Evolutionary conservation across 2,888 invertebrate species (phyloP).

Genomic region (Drosophila diplacantha): DNA sequence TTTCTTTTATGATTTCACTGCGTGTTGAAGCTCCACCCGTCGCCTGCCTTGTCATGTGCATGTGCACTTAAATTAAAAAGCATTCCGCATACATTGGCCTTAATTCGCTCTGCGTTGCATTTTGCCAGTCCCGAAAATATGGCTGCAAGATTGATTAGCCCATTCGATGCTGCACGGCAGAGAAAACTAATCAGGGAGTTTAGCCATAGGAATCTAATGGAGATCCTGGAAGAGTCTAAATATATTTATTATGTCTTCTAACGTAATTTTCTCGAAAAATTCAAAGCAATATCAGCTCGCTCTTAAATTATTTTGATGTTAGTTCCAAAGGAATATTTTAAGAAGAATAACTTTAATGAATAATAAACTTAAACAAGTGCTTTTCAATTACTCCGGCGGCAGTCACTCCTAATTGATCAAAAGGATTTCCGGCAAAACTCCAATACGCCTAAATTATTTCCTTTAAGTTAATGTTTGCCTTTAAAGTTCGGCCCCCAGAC

Average conservation of each 20-base stretch:
- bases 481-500: constrained; percentile 10
- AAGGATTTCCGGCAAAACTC: neutral
- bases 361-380: neutral
- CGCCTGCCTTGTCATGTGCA: constrained; percentile 36
- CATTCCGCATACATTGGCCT: constrained; percentile 37
- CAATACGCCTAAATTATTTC: neutral
- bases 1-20: constrained; percentile 43
- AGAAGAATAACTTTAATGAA: neutral
- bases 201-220: too few species aligned
- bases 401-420: neutral
- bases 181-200: neutral
- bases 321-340: neutral
- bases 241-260: neutral
- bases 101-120: constrained; percentile 16
- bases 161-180: neutral
- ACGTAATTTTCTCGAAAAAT: neutral
- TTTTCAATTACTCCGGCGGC: neutral
- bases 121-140: constrained; percentile 21
- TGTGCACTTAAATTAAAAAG: constrained; percentile 46
- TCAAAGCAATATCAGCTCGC: neutral
- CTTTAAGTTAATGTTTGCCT: neutral
- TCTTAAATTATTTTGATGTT: neutral
- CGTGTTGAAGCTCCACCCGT: constrained; percentile 21
- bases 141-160: constrained; percentile 10
- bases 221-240: too few species aligned